Base-by-base conservation (phyloP, 2,113 vertebrate genomes). In the Anhinga anhinga region DNA sequence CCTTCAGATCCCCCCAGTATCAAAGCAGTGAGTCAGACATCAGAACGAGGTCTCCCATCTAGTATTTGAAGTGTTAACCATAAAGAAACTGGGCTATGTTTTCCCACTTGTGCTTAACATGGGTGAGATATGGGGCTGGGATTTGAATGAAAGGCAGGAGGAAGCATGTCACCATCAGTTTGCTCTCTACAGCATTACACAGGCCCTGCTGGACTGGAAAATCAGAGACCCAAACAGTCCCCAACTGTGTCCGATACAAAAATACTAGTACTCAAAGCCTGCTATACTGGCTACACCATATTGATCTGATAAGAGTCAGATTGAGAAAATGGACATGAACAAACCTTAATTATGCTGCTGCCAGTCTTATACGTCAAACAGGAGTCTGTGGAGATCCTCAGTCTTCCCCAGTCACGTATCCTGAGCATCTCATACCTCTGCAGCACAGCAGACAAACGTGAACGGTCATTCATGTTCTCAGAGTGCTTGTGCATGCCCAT, bases 361-460 rank as follows among this genome's bases (percentile, higher is more conserved):
- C 50, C 70, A 5, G 3, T 4, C 70, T 27, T 12, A 36, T 93
- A 94, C 0, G 23, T 15, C 70, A 66, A 20, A 2, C 0, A 0
- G 11, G 1, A 3, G 9, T 0, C 0, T 12, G 0, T 1, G 29
- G 34, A 61, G 42, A 1, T 29, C 42, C 23, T 86, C 42, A 70
- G 4, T 58, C 86, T 66, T 56, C 47, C 61, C 94, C 92, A 96
- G 0, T 74, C 42, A 1, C 1, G 34, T 13, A 73, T 2, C 56
- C 2, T 38, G 55, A 95, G 70, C 7, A 59, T 29, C 17, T 73
- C 7, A 13, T 92, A 92, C 25, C 3, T 73, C 0, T n/a, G 0
- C 79, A 94, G 74, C 61, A 92, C 50, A 78, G 65, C 55, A 78
- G 79, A 66, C 40, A 82, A n/a, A 59, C 0, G 30, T 0, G 1